A percentile compares a stretch with the other conserved stretches of the same genome.
Conservation (phyloP, 2,888 invertebrate genomes). For the Mactromeris polynyma region DNA sequence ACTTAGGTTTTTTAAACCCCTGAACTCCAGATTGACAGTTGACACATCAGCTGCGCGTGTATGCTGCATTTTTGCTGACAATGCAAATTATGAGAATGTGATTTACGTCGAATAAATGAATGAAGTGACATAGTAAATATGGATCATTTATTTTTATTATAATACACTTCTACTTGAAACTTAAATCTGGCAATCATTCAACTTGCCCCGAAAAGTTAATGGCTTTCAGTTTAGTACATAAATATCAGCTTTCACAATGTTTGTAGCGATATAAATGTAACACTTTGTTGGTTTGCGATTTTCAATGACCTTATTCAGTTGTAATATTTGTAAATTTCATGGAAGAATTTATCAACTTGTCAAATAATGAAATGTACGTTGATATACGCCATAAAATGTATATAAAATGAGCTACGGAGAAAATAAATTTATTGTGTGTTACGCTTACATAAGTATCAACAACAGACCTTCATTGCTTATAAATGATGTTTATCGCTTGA, state of each 20-base stretch:
- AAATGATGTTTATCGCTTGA: constrained; percentile 6
- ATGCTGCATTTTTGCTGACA: background rate
- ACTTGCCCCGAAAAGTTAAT: background rate
- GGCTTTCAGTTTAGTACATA: background rate
- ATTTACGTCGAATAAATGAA: background rate
- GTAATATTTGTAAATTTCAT: constrained; percentile 41
- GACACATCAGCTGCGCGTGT: too few relatives aligned
- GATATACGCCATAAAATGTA: constrained; percentile 26
- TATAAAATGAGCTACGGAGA: background rate
- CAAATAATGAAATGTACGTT: constrained; percentile 18
- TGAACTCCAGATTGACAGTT: too few relatives aligned
- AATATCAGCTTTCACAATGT: constrained; percentile 3
- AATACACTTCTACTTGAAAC: background rate
- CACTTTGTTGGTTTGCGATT: constrained; percentile 37
- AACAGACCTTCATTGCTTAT: background rate
- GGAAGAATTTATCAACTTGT: constrained; percentile 35
- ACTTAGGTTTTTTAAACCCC: too few relatives aligned
- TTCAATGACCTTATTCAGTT: constrained; percentile 18
- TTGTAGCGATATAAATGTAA: constrained; percentile 6
- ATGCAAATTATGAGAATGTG: background rate
- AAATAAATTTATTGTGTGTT: constrained; percentile 7
- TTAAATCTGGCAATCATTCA: background rate
- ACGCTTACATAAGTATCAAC: background rate
- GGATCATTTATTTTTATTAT: background rate
- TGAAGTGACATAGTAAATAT: background rate